These are phyloP conservation scores for Synaphobranchus kaupii DNA, from an alignment of 2,797 vertebrate species.

Conservation along the genomic window DNA sequence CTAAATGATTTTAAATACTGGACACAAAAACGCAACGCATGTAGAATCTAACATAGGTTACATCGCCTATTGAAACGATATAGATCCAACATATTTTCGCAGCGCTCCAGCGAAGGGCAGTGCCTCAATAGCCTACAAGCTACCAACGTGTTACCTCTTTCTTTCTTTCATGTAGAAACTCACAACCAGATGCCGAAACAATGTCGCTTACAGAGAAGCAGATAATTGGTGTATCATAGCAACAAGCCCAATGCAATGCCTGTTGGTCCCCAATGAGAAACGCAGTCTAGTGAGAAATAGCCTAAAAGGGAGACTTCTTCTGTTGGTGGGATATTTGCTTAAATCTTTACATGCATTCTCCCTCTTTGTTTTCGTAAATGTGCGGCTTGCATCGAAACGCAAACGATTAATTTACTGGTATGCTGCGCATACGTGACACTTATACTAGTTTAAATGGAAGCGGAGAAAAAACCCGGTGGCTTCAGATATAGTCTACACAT, in stretches of 20 bases:
- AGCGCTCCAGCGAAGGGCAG: not conserved
- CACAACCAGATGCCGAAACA: not conserved
- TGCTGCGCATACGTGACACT: not conserved
- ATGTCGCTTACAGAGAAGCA: not conserved
- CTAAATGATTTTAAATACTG: not conserved
- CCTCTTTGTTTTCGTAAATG: not conserved
- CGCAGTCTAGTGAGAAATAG: slow-evolving; percentile 2
- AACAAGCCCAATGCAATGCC: not conserved
- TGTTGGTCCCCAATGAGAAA: not conserved
- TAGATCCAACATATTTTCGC: not conserved
- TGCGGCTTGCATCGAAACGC: not conserved
- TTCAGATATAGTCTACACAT: not conserved
- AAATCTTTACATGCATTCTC: not conserved
- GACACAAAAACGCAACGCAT: not conserved
- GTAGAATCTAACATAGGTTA: not conserved
- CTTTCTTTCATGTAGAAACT: not conserved
- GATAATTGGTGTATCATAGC: slow-evolving; percentile 1
- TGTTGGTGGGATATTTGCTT: not conserved
- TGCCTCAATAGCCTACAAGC: not conserved
- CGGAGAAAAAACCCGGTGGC: not conserved
- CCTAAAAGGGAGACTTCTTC: not conserved
- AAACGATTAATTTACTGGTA: not conserved
- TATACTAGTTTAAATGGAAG: slow-evolving; percentile 19
- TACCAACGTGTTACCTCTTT: not conserved
- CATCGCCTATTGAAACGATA: not conserved